These are phyloP conservation scores for Leptinotarsa defecta DNA, from an alignment of 1,140 invertebrate species.

Conservation along the genomic window DNA sequence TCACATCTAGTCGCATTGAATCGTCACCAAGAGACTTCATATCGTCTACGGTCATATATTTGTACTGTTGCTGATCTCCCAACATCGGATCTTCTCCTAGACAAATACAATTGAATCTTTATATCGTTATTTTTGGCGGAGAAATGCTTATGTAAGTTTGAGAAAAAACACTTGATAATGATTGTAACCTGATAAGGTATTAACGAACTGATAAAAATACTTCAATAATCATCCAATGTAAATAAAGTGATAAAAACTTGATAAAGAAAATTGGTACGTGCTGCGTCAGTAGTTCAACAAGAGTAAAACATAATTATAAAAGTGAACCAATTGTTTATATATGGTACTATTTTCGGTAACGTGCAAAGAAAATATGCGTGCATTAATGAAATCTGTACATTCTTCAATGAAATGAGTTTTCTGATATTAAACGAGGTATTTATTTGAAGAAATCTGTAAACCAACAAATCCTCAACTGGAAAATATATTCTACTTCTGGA, in stretches of 20 bases:
- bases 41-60: slow-evolving; percentile 84
- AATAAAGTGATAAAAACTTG: slow-evolving; percentile 1
- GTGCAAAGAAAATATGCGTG: slow-evolving; percentile 5
- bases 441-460: not conserved
- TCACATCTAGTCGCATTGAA: slow-evolving; percentile 76
- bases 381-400: not conserved
- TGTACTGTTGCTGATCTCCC: slow-evolving; percentile 82
- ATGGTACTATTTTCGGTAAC: not conserved
- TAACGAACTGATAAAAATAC: slow-evolving; percentile 5
- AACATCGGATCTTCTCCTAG: slow-evolving; percentile 79
- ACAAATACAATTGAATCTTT: not conserved
- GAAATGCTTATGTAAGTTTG: slow-evolving; percentile 7
- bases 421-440: not conserved
- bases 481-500: not conserved
- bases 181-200: slow-evolving; percentile 2
- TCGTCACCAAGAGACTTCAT: slow-evolving; percentile 82
- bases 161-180: slow-evolving; percentile 3
- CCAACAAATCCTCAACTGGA: not conserved
- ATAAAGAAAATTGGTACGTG: not conserved
- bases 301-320: not conserved
- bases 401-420: not conserved
- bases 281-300: not conserved
- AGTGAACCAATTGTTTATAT: no score
- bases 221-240: slow-evolving; percentile 1
- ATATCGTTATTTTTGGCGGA: not conserved